Evolutionary conservation across 2,113 vertebrate species (phyloP).

Genomic region (Trichechus manatus): DNA sequence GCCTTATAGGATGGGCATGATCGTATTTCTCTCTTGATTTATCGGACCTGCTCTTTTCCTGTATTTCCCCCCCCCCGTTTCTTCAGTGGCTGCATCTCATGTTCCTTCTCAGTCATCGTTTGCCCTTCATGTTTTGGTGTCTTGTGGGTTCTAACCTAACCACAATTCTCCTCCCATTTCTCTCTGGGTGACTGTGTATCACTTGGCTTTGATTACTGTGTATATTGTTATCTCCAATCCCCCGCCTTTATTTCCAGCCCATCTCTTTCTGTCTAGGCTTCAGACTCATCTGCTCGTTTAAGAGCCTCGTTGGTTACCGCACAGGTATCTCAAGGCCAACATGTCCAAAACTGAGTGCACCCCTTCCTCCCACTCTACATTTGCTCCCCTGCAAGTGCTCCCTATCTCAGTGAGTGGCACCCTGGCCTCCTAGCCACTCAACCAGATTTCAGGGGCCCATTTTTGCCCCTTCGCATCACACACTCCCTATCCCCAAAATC

Average conservation of each 20-base stretch:
- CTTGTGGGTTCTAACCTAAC: not conserved
- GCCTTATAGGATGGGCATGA: not conserved
- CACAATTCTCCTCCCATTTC: not conserved
- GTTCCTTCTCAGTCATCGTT: not conserved
- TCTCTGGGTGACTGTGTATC: not conserved
- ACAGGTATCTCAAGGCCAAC: not conserved
- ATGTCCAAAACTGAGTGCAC: not conserved
- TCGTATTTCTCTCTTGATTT: not conserved
- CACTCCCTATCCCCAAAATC: not conserved
- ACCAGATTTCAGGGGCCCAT: not conserved
- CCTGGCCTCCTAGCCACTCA: not conserved
- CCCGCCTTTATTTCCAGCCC: not conserved
- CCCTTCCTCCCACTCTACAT: not conserved
- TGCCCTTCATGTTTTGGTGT: not conserved
- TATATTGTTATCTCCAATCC: not conserved
- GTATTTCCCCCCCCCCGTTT: not conserved
- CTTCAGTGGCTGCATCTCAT: not conserved
- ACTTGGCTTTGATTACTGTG: not conserved
- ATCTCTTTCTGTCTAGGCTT: not conserved
- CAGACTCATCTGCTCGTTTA: not conserved
- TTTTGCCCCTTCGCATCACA: not conserved
- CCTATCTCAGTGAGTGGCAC: too few species aligned
- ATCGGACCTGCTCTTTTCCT: not conserved
- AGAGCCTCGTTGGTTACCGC: too few species aligned
- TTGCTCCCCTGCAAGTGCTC: not conserved